Base-by-base conservation (phyloP, 2,113 vertebrate genomes). In the Lycocorax pyrrhopterus region DNA sequence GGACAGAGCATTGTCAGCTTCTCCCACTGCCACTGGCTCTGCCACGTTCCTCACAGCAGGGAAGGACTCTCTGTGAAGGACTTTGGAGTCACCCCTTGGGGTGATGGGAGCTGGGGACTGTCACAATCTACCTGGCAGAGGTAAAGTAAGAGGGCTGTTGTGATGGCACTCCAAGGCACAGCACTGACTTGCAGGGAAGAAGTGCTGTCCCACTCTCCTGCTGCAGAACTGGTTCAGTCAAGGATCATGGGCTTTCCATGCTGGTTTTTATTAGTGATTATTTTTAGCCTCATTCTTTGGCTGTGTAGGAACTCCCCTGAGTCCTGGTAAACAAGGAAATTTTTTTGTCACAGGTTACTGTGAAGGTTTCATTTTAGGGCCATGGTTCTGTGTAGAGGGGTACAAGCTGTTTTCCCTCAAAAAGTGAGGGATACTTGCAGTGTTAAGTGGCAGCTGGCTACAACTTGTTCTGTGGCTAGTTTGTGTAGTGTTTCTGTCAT, bases 1-100 rank as follows among this genome's bases (percentile, higher is more conserved):
- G 43, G 51, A 27, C 10, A 5, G 29, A 52, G 37, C 0, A 1
- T 3, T 1, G 2, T 2, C 12, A 4, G 41, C 29, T 11, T 58
- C 1, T 35, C 5, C 17, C 6, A 2, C 26, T 32, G n/a, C 37
- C 12, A 1, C 35, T 14, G 16, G 3, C 39, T 35, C 51, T 21
- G 4, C 1, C 30, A 4, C 8, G 0, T 27, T 67, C 59, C 39
- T 81, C 15, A 12, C 17, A 16, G 63, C 12, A 4, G 1, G 32
- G 26, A 33, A 5, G 30, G 18, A 30, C 46, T 60, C 13, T 30
- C 2, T 11, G 11, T 25, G 33, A 81, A 64, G 33, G 47, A 46
- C 53, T 77, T 49, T 2, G 3, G 7, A 16, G 6, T 25, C 35
- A 32, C 7, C 0, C 1, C 12, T 20, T 49, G 67, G 33, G 25